These are phyloP conservation scores for Crossaster papposus DNA, from an alignment of 53 echinoderm and acorn worm species.

Conservation along the genomic window DNA sequence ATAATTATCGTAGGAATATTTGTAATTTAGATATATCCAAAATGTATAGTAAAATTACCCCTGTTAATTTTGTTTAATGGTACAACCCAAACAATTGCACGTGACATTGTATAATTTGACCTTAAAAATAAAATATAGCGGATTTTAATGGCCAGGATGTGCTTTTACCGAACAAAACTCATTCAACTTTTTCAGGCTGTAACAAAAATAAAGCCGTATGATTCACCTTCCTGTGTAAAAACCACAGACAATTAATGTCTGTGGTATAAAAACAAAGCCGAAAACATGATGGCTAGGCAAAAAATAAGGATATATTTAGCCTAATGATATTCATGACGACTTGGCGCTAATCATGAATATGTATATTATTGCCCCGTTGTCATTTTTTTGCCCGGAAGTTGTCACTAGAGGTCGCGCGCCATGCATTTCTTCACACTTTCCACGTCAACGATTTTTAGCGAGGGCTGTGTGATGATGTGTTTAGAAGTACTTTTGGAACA, in stretches of 20 bases:
- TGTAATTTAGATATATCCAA: not conserved
- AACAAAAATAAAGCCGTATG: not conserved
- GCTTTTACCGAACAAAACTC: not conserved
- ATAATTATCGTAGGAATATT: too few species aligned
- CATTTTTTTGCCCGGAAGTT: conserved; percentile 39
- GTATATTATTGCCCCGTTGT: conserved; percentile 25
- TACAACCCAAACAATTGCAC: conserved; percentile 47
- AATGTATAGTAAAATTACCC: not conserved
- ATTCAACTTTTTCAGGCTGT: not conserved
- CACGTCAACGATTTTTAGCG: conserved; percentile 50
- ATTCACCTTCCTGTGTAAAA: conserved; percentile 1
- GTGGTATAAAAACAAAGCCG: not conserved
- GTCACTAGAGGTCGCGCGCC: not conserved
- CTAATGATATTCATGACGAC: conserved; percentile 39
- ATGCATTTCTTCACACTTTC: conserved; percentile 26
- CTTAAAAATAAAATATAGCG: not conserved
- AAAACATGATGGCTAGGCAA: conserved; percentile 28
- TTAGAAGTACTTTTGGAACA: not conserved
- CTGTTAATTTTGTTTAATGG: not conserved
- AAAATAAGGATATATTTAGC: conserved; percentile 49
- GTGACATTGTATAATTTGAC: conserved; percentile 21
- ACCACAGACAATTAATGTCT: not conserved
- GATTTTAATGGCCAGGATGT: not conserved
- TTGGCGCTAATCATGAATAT: conserved; percentile 23
- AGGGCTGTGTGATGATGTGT: not conserved